Base-by-base conservation (phyloP, 2,113 vertebrate genomes). In the Peucedramus taeniatus region DNA sequence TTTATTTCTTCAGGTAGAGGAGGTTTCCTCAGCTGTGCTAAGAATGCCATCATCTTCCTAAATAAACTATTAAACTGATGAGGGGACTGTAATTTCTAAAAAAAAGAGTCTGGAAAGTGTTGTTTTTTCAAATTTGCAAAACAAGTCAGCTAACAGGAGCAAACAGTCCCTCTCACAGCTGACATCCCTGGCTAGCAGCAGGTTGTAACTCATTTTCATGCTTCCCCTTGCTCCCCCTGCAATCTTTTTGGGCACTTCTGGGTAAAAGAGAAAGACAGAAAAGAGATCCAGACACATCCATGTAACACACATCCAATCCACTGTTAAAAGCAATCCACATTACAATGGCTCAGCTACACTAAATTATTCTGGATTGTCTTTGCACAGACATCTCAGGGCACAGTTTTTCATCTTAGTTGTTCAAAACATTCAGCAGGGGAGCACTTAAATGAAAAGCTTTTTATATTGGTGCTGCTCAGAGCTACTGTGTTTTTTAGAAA, bases 1-100 rank as follows among this genome's bases (percentile, higher is more conserved):
- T 64, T 95, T 82, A 94, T 85, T 93, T 70, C 93, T 60, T 69
- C 69, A 94, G 90, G 93, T 91, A 90, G 57, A 92, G 47, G 30
- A 66, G 30, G 39, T 93, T 83, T 86, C 65, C 35, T 69, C 65
- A 78, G 90, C 81, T 81, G 68, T 28, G 53, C 83, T 88, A 71
- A 87, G 74, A 89, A 90, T 56, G 60, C 33, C 70, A 80, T 77
- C 23, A 42, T 90, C 77, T 92, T 88, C 79, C 85, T 78, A 93
- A 83, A 75, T 68, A 87, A 95, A 63, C 75, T 76, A 37, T 79
- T 68, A 89, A 89, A 68, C 35, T 54, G 57, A 93, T 56, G 56
- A 75, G 54, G 64, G 82, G 86, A 56, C 19, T 22, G 49, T 39
- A 69, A 90, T 74, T 92, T 86, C 56, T 83, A 51, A 83, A 75